These are phyloP conservation scores for Zalophus californianus DNA, from an alignment of 2,797 vertebrate genomes.

Conservation along the genomic window DNA sequence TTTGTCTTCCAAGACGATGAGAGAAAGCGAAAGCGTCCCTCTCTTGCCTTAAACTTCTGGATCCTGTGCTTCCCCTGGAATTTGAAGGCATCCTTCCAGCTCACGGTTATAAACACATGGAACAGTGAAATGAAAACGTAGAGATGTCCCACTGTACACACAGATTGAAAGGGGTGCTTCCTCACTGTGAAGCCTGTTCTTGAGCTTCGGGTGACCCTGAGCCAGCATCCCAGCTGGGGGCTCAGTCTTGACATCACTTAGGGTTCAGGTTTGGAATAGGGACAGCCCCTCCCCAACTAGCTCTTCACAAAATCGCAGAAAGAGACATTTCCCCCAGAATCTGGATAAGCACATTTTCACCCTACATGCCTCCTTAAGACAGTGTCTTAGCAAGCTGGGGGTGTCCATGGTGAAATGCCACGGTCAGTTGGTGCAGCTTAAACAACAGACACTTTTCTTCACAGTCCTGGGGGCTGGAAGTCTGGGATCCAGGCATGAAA, in stretches of 20 bases:
- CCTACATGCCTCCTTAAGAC: too few relatives aligned
- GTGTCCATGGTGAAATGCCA: too few relatives aligned
- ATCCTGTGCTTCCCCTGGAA: not conserved
- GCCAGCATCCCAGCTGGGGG: not conserved
- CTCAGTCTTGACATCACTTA: not conserved
- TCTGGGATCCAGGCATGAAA: not conserved
- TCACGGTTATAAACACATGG: not conserved
- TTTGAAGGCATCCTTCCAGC: not conserved
- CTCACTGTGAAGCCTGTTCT: not conserved
- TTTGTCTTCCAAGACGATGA: not conserved
- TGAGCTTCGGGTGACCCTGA: not conserved
- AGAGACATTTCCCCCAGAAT: not conserved
- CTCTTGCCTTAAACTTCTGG: too few relatives aligned
- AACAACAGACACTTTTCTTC: too few relatives aligned
- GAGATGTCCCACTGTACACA: not conserved
- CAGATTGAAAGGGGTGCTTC: rapidly evolving
- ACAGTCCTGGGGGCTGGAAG: too few relatives aligned
- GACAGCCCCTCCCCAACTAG: too few relatives aligned
- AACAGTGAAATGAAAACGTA: rapidly evolving
- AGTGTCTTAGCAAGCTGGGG: too few relatives aligned
- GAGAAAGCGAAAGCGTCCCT: not conserved
- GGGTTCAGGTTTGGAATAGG: not conserved
- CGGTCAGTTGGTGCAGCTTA: too few relatives aligned
- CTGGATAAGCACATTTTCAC: not conserved
- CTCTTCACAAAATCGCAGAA: not conserved